A percentile compares a stretch with the other conserved stretches of the same genome.
Conservation (phyloP, 2,113 vertebrate genomes). For the Procavia capensis region DNA sequence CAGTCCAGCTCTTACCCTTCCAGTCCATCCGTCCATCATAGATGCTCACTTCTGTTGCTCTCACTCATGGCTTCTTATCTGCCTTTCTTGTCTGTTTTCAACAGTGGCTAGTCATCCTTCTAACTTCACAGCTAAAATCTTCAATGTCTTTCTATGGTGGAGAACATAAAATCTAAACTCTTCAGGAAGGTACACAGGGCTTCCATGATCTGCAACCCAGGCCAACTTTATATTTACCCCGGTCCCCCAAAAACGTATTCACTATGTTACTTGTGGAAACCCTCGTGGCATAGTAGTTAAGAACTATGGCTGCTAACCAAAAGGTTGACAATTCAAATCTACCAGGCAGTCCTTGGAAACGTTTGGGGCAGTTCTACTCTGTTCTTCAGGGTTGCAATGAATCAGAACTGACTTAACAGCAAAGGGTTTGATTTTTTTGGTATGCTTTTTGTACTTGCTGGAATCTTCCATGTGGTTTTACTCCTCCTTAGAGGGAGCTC, state of each 20-base stretch:
- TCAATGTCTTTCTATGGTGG: neutral
- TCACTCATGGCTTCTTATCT: neutral
- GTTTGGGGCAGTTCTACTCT: too few relatives aligned
- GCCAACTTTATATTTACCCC: neutral
- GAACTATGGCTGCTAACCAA: too few relatives aligned
- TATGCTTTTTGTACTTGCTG: too few relatives aligned
- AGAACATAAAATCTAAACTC: neutral
- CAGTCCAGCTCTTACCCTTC: neutral
- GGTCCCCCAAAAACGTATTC: neutral
- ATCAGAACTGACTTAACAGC: too few relatives aligned
- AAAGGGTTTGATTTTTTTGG: too few relatives aligned
- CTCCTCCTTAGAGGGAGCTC: neutral
- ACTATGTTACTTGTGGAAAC: neutral
- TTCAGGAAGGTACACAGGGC: neutral
- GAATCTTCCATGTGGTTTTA: neutral
- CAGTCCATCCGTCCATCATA: neutral
- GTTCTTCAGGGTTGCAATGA: too few relatives aligned
- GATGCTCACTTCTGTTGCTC: too few relatives aligned
- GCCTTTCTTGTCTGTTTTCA: neutral
- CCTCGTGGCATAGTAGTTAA: too few relatives aligned
- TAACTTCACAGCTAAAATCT: neutral
- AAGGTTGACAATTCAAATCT: too few relatives aligned
- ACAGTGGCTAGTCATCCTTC: neutral
- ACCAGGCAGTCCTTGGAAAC: too few relatives aligned
- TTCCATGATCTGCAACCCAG: neutral